A percentile compares a stretch with the other conserved stretches of the same genome.
Conservation (phyloP, 2,797 vertebrate genomes). For the Champsocephalus esox region DNA sequence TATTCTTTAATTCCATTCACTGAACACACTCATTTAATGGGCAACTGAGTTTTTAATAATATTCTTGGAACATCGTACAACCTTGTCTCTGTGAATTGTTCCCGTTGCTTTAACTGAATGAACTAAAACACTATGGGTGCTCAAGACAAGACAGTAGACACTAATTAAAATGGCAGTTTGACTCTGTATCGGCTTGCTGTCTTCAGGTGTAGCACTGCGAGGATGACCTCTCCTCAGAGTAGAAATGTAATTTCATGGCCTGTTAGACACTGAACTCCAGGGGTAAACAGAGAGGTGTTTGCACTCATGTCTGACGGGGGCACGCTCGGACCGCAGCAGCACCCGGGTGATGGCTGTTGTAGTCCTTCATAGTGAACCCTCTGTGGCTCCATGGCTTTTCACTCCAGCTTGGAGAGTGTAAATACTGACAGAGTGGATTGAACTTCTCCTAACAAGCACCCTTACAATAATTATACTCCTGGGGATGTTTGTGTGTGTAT, state of each 20-base stretch:
- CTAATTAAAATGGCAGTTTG: constrained; percentile 79
- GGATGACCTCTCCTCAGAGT: constrained; percentile 68
- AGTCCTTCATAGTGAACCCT: constrained; percentile 44
- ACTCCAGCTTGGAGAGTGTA: constrained; percentile 55
- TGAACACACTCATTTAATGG: no score
- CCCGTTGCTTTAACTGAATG: not conserved
- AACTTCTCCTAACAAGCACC: constrained; percentile 55
- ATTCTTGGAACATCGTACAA: no score
- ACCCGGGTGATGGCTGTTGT: constrained; percentile 15
- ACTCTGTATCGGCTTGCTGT: constrained; percentile 66
- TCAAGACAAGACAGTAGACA: constrained; percentile 15
- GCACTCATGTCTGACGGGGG: constrained; percentile 45
- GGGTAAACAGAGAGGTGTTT: constrained; percentile 73
- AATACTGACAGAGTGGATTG: constrained; percentile 62
- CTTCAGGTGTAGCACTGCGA: constrained; percentile 60
- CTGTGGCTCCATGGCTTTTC: constrained; percentile 52
- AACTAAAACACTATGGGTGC: no score
- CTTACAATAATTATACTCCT: constrained; percentile 42
- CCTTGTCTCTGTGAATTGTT: not conserved
- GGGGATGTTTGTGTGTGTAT: constrained; percentile 6
- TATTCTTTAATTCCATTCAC: no score
- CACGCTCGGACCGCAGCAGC: constrained; percentile 38
- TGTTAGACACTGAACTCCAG: constrained; percentile 74
- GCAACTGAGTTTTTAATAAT: no score
- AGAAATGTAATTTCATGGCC: constrained; percentile 85